Evolutionary conservation across 2,888 invertebrate species (phyloP).

Genomic region (Dryobotodes eremita): DNA sequence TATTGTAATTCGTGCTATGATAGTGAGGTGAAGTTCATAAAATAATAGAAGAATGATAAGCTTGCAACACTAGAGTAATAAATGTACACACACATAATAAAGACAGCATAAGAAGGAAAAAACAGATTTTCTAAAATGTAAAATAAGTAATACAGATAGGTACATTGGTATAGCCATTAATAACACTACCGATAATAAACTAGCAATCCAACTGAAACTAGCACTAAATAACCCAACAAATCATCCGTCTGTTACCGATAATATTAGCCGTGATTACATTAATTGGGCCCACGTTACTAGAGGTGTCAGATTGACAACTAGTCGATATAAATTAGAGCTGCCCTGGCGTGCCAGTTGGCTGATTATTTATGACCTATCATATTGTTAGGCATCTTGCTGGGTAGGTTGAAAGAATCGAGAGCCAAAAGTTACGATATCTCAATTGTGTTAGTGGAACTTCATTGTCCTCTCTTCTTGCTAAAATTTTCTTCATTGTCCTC

Average conservation of each 20-base stretch:
- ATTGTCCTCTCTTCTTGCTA: background rate
- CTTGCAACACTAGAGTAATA: background rate
- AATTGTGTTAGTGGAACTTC: slow-evolving; percentile 38
- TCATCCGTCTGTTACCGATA: slow-evolving; percentile 44
- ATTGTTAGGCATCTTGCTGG: slow-evolving; percentile 44
- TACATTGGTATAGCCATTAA: background rate
- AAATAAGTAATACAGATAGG: background rate
- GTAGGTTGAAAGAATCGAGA: slow-evolving; percentile 36
- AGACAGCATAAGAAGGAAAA: background rate
- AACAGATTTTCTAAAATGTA: background rate
- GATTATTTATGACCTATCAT: slow-evolving; percentile 57
- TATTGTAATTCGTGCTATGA: background rate
- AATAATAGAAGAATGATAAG: background rate
- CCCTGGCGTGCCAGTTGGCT: slow-evolving; percentile 45
- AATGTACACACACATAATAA: background rate
- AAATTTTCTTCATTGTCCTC: background rate
- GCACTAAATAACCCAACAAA: slow-evolving; percentile 31
- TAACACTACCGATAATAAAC: slow-evolving; percentile 5
- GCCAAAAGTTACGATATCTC: slow-evolving; percentile 58
- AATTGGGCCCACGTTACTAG: slow-evolving; percentile 45
- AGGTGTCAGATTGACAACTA: slow-evolving; percentile 61
- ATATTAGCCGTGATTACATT: slow-evolving; percentile 51
- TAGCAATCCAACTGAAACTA: slow-evolving; percentile 12
- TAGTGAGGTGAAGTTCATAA: background rate
- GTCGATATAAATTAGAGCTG: slow-evolving; percentile 59